These are phyloP conservation scores for Himalopsyche tibetana DNA, from an alignment of 2,888 invertebrate genomes.

Conservation along the genomic window DNA sequence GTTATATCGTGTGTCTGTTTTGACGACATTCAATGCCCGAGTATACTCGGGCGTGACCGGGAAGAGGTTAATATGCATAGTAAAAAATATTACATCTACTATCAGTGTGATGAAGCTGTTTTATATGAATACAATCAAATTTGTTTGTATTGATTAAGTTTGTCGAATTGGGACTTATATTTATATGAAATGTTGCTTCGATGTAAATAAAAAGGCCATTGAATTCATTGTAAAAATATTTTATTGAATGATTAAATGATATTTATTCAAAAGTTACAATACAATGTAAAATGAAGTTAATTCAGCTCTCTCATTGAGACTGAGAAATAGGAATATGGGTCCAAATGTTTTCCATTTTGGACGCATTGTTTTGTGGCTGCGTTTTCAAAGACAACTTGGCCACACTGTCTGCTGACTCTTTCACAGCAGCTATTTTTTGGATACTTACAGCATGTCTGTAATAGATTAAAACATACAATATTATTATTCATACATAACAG, in stretches of 20 bases:
- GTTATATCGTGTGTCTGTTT: no score
- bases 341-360: conserved; percentile 74
- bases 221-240: neutral
- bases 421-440: conserved; percentile 71
- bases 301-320: conserved; percentile 69
- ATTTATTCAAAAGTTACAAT: neutral
- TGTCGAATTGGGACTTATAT: no score
- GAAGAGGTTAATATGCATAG: no score
- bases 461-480: conserved; percentile 54
- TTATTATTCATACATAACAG: no score
- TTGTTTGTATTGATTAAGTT: no score
- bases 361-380: conserved; percentile 56
- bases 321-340: conserved; percentile 72
- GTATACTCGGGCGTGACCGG: no score
- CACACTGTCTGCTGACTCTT: conserved; percentile 67
- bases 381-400: conserved; percentile 54
- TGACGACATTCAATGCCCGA: no score
- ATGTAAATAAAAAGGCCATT: neutral
- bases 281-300: neutral
- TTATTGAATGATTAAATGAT: conserved; percentile 33
- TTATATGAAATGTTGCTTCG: no score
- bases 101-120: no score
- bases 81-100: no score
- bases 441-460: conserved; percentile 71
- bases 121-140: no score